phyloP scores from a whole-genome alignment of 2,113 vertebrate species.

The Arenaria interpres region DNA sequence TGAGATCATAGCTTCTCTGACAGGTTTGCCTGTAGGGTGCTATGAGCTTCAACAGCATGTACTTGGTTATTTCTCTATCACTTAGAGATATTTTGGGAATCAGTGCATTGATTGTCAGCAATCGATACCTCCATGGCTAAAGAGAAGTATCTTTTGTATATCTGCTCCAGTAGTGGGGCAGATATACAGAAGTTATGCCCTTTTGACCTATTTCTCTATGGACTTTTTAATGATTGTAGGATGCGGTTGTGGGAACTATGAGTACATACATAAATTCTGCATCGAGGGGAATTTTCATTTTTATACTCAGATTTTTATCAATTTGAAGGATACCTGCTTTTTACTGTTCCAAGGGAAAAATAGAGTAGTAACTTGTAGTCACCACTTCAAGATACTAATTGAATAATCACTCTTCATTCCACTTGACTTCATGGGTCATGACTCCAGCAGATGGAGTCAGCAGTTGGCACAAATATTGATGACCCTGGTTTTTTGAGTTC shows the following conservation, averaged over 20 bases:
- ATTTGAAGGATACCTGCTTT: not conserved
- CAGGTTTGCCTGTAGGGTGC: not conserved
- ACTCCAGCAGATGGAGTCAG: slow-evolving; percentile 37
- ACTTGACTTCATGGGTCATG: slow-evolving; percentile 4
- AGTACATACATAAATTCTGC: not conserved
- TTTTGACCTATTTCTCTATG: not conserved
- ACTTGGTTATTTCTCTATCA: not conserved
- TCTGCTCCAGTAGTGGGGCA: not conserved
- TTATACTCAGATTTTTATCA: not conserved
- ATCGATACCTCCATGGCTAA: not conserved
- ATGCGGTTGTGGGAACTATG: not conserved
- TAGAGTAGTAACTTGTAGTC: slow-evolving; percentile 10
- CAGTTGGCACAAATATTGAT: not conserved
- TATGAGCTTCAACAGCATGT: not conserved
- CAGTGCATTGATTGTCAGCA: not conserved
- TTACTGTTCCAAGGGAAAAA: slow-evolving; percentile 4
- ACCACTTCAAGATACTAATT: slow-evolving; percentile 3
- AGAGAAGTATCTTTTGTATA: not conserved
- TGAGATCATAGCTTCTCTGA: not conserved
- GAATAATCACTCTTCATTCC: slow-evolving; percentile 39
- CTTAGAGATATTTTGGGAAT: not conserved
- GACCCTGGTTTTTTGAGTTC: not conserved
- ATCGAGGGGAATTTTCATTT: not conserved
- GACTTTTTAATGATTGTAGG: not conserved
- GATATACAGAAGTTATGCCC: not conserved